These are phyloP conservation scores for Sporophila hypoxantha DNA, from an alignment of 2,113 vertebrate species.

Conservation along the genomic window DNA sequence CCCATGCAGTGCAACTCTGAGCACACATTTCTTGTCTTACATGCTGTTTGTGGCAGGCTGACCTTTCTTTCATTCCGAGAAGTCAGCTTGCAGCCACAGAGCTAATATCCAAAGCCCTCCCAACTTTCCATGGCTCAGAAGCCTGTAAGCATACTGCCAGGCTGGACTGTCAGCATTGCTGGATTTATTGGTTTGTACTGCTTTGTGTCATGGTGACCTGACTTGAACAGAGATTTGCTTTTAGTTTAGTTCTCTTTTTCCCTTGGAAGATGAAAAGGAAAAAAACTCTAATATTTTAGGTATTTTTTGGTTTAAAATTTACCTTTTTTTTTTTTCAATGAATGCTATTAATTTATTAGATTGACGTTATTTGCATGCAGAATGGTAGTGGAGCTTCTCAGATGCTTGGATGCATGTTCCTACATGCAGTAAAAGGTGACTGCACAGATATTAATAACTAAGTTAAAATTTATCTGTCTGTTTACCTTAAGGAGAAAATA, in stretches of 20 bases:
- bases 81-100: neutral
- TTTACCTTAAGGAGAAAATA: conserved; percentile 2
- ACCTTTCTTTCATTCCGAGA: neutral
- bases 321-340: neutral
- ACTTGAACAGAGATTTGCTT: conserved; percentile 59
- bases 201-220: conserved; percentile 74
- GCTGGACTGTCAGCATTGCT: conserved; percentile 54
- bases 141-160: conserved; percentile 22
- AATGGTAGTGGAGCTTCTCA: neutral
- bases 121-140: conserved; percentile 43
- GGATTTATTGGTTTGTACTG: conserved; percentile 62
- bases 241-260: conserved; percentile 42
- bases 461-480: neutral
- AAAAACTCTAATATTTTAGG: conserved; percentile 4
- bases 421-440: neutral
- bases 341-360: neutral
- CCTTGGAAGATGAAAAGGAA: conserved; percentile 16
- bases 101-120: neutral
- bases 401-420: no score
- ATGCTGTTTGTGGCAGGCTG: neutral
- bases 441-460: neutral
- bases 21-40: neutral
- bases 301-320: conserved; percentile 6
- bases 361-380: neutral
- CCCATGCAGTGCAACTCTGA: neutral